Percentiles rank a stretch among this genome's conserved stretches.
phyloP scores from a whole-genome alignment of 2,888 invertebrate species.

The Eilema depressum region DNA sequence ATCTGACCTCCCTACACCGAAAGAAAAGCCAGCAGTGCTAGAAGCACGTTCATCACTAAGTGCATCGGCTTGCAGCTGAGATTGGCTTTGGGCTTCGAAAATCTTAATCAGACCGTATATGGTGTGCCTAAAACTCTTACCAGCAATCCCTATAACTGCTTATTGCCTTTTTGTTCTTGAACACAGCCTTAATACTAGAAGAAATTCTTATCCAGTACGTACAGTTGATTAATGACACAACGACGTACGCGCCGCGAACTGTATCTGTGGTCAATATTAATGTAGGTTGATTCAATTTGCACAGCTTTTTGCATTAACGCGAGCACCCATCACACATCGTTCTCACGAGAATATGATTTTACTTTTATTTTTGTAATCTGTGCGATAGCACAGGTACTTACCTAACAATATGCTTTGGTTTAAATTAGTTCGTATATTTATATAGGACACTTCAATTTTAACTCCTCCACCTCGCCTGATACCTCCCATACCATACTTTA shows the following conservation, averaged over 20 bases:
- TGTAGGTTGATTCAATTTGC: slow-evolving; percentile 47
- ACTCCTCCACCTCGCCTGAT: too few species aligned
- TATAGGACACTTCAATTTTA: too few species aligned
- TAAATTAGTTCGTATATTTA: too few species aligned
- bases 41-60: too few species aligned
- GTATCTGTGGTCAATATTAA: slow-evolving; percentile 18
- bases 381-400: not conserved
- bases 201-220: not conserved
- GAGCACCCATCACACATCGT: slow-evolving; percentile 17
- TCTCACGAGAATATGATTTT: not conserved
- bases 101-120: too few species aligned
- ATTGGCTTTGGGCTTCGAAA: too few species aligned
- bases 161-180: not conserved
- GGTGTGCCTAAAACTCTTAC: too few species aligned
- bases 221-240: slow-evolving; percentile 17
- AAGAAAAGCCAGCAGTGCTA: too few species aligned
- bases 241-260: slow-evolving; percentile 15
- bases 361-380: not conserved
- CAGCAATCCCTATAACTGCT: not conserved
- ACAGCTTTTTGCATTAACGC: slow-evolving; percentile 44
- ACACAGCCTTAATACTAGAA: not conserved
- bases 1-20: too few species aligned
- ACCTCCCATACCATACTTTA: too few species aligned
- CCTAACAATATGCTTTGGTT: too few species aligned
- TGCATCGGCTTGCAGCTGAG: too few species aligned